Conservation (phyloP, 2,113 vertebrate genomes). For the Hippocampus zosterae region DNA sequence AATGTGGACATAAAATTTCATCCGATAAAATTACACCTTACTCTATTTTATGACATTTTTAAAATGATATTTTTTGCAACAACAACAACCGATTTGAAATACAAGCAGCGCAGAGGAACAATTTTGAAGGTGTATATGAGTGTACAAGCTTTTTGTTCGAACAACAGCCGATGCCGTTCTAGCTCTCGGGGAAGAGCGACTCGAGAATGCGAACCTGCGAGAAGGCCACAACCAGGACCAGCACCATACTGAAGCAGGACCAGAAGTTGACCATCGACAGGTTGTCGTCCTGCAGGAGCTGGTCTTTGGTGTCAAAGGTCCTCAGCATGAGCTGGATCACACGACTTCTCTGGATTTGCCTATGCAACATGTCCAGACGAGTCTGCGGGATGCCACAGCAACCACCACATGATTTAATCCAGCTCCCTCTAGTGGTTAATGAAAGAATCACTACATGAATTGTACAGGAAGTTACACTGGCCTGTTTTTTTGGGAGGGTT, state of each 20-base stretch:
- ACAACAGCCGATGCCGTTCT: neutral
- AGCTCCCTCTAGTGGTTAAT: neutral
- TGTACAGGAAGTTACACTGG: no score
- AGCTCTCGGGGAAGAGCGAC: conserved; percentile 74
- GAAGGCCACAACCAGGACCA: conserved; percentile 73
- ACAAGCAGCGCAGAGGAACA: neutral
- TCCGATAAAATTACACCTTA: neutral
- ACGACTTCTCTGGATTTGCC: conserved; percentile 73
- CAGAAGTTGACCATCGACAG: conserved; percentile 82
- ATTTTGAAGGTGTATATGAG: no score
- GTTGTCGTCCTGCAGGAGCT: conserved; percentile 82
- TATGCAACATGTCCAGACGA: conserved; percentile 71
- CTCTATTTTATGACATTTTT: neutral
- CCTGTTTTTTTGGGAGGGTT: no score
- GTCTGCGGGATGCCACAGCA: conserved; percentile 52
- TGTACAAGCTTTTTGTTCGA: neutral
- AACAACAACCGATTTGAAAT: neutral
- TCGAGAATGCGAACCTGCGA: conserved; percentile 78
- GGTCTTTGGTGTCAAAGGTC: conserved; percentile 79
- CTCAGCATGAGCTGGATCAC: conserved; percentile 73
- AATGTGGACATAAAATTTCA: neutral
- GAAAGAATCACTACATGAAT: no score
- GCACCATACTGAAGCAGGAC: conserved; percentile 76
- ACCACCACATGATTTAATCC: no score
- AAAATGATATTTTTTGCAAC: neutral